These are phyloP conservation scores for Leucosticte australis DNA, from an alignment of 2,113 vertebrate species.

Conservation along the genomic window DNA sequence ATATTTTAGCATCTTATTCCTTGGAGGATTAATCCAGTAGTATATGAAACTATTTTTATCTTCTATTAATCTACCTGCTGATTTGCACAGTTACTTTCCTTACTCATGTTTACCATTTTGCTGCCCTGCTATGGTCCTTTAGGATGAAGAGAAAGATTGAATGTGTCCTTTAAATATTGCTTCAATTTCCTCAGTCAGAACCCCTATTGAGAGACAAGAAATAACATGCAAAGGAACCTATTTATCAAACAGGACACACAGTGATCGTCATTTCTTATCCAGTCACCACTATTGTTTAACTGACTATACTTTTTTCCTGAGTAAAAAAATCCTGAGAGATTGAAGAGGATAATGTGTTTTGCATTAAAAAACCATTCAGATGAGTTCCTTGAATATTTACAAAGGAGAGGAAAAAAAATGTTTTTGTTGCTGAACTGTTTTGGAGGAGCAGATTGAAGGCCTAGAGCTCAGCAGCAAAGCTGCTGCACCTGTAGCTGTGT, in stretches of 20 bases:
- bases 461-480: neutral
- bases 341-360: neutral
- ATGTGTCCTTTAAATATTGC: neutral
- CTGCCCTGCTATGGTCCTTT: neutral
- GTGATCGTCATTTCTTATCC: neutral
- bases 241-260: neutral
- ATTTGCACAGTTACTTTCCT: neutral
- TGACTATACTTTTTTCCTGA: neutral
- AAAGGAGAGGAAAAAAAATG: neutral
- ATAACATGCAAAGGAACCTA: neutral
- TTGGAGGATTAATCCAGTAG: neutral
- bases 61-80: neutral
- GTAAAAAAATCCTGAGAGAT: neutral
- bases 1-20: neutral
- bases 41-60: neutral
- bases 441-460: neutral
- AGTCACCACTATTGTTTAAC: neutral
- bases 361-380: neutral
- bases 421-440: conserved; percentile 12
- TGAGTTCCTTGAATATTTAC: neutral
- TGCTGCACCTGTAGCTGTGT: conserved; percentile 27
- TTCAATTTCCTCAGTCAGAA: neutral
- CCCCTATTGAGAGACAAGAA: neutral
- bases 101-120: neutral
- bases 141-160: neutral